These are phyloP conservation scores for Nebria salina DNA, from an alignment of 2,888 invertebrate genomes.

Conservation along the genomic window DNA sequence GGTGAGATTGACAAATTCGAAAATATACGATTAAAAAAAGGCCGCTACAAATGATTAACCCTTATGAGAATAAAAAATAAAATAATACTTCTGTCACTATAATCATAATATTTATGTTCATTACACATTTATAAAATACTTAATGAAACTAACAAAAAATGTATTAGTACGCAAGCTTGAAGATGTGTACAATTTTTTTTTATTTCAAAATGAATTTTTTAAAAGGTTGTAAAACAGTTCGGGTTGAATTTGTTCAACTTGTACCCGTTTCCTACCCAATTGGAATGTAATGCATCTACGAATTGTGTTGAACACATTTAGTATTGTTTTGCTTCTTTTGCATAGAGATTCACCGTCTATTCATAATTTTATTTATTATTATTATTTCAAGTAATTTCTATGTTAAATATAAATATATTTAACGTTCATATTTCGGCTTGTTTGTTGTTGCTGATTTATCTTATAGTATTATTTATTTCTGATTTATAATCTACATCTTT, in stretches of 20 bases:
- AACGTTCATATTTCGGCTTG: not conserved
- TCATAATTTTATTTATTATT: not conserved
- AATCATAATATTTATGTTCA: slow-evolving; percentile 40
- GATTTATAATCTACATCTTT: slow-evolving; percentile 39
- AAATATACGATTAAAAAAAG: slow-evolving; percentile 17
- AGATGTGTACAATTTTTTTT: slow-evolving; percentile 41
- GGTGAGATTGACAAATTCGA: too few relatives aligned
- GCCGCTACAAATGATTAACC: slow-evolving; percentile 23
- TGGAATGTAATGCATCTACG: slow-evolving; percentile 42
- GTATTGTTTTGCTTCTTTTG: not conserved
- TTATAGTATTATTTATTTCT: slow-evolving; percentile 32
- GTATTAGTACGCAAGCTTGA: slow-evolving; percentile 52
- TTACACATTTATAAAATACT: slow-evolving; percentile 48
- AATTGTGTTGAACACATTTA: slow-evolving; percentile 39
- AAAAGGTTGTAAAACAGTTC: not conserved
- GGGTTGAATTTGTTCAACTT: slow-evolving; percentile 9
- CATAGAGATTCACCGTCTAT: slow-evolving; percentile 28
- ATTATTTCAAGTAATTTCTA: not conserved
- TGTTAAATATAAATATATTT: not conserved
- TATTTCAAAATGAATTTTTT: slow-evolving; percentile 1
- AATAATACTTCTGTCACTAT: slow-evolving; percentile 45
- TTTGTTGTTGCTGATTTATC: slow-evolving; percentile 5
- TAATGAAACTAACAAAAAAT: slow-evolving; percentile 48
- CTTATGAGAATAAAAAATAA: slow-evolving; percentile 26
- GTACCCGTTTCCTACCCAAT: slow-evolving; percentile 21